These are phyloP conservation scores for Prunella fulvescens DNA, from an alignment of 2,113 vertebrate genomes.

Conservation along the genomic window DNA sequence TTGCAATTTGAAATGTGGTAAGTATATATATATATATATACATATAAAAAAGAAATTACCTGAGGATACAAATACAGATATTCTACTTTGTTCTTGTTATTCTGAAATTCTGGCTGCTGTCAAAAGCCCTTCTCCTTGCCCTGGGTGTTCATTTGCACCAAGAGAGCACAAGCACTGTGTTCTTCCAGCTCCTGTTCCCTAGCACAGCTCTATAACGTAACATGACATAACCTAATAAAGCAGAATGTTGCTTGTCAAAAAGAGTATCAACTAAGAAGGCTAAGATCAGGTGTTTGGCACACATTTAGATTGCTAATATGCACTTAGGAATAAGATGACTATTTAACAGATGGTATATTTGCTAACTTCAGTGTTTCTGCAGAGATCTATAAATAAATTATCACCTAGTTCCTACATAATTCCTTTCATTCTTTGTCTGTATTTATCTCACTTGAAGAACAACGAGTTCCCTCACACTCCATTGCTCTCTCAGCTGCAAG, in stretches of 20 bases:
- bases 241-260: constrained; percentile 45
- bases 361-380: constrained; percentile 53
- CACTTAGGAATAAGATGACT: constrained; percentile 40
- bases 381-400: constrained; percentile 67
- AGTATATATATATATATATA: rapidly evolving
- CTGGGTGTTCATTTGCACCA: neutral
- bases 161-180: neutral
- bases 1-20: neutral
- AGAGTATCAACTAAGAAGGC: neutral
- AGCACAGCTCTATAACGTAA: constrained; percentile 5
- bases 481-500: neutral
- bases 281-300: constrained; percentile 53
- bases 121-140: neutral
- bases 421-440: constrained; percentile 31
- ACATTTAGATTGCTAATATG: constrained; percentile 48
- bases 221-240: constrained; percentile 56
- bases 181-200: constrained; percentile 5
- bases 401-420: constrained; percentile 37
- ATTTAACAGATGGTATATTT: constrained; percentile 63
- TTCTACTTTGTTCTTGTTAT: neutral
- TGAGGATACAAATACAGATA: neutral
- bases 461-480: neutral
- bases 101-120: neutral
- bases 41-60: neutral
- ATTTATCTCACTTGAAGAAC: constrained; percentile 48